Base-by-base conservation (phyloP, 2,113 vertebrate genomes). In the Perca schrenkii region DNA sequence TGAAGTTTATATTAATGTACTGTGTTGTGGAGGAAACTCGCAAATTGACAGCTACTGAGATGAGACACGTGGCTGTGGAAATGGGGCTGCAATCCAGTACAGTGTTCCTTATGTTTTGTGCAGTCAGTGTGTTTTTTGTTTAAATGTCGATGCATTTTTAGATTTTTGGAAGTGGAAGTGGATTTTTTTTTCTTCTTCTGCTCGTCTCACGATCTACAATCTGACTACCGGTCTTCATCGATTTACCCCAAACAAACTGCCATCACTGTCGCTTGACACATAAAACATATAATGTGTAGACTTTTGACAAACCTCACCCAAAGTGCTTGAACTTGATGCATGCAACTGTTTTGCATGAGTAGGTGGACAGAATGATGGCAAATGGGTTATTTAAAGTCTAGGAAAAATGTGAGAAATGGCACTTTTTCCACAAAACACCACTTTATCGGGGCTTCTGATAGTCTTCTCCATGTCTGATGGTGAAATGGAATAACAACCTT, bases 1-100 rank as follows among this genome's bases (percentile, higher is more conserved):
- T 19, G 56, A 53, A 70, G 56, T 86, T 70, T 77, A 52, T 70
- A 63, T 62, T 31, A 79, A 49, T 81, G 61, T 68, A 12, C 34
- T 53, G n/a, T 28, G 40, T 34, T 62, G 47, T 36, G 12, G 40
- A 43, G 16, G 43, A 43, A 76, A 77, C 13, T 25, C 54, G 21
- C 1, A 17, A 74, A 82, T 28, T 74, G 19, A 68, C 25, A 47
- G 46, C 43, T 49, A 72, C 36, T 49, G 11, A 53, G 60, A 56
- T 62, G 54, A 86, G 62, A 54, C 14, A 58, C 14, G 54, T 54
- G 49, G 53, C n/a, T 57, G 14, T 46, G 34, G 14, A 70, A 57
- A 68, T 10, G 4, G 49, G 31, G 25, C n/a, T 36, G 31, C 21
- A 49, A 8, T 7, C 47, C 53, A 65, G 2, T 43, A 34, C 56